Percentiles rank a stretch among this genome's conserved stretches.
These are phyloP conservation scores for Kryphioiulus occultus DNA, from an alignment of 2,888 invertebrate genomes.

Conservation along the genomic window DNA sequence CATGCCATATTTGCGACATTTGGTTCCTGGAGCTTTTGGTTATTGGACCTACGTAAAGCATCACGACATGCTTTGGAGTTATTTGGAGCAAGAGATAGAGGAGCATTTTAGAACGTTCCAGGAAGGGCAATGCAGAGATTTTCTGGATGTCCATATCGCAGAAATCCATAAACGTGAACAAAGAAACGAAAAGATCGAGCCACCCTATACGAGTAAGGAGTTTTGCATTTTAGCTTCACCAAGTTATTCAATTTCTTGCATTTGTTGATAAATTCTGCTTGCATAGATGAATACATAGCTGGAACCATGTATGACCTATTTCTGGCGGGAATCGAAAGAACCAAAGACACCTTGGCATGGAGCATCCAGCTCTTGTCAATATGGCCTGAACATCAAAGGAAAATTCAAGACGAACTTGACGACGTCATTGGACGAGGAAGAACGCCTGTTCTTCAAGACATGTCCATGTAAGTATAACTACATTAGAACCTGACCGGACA, in stretches of 20 bases:
- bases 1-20: conserved; percentile 30
- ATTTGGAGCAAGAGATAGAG: background rate
- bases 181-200: background rate
- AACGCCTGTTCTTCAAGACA: conserved; percentile 53
- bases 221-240: background rate
- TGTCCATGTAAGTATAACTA: background rate
- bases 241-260: no score
- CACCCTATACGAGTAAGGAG: background rate
- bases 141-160: conserved; percentile 9
- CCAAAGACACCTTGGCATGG: conserved; percentile 54
- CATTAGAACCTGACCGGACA: no score
- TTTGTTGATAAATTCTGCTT: background rate
- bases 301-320: conserved; percentile 51
- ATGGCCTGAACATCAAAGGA: conserved; percentile 56
- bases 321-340: conserved; percentile 55
- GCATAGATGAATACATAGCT: conserved; percentile 51
- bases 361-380: conserved; percentile 50
- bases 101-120: background rate
- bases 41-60: background rate
- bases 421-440: conserved; percentile 56
- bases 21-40: conserved; percentile 9
- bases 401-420: conserved; percentile 58
- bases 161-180: background rate
- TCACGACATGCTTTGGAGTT: background rate
- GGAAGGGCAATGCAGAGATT: conserved; percentile 10